Percentiles rank a stretch among this genome's conserved stretches.
Evolutionary conservation across 2,888 invertebrate genomes (phyloP).

Genomic region (Meghimatium bilineatum): DNA sequence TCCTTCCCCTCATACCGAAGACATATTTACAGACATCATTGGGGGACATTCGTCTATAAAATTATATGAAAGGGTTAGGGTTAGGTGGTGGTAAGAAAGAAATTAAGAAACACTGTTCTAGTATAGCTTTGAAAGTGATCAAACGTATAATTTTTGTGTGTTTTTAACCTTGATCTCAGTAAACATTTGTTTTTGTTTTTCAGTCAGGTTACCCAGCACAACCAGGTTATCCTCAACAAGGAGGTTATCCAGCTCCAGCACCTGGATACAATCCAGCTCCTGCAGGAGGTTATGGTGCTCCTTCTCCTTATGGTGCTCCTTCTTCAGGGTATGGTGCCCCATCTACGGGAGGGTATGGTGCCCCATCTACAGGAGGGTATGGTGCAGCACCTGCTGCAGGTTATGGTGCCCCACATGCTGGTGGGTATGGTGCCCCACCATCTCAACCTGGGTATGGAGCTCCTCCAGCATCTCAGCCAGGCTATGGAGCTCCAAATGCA

Average conservation of each 20-base stretch:
- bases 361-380: constrained; percentile 43
- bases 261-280: constrained; percentile 44
- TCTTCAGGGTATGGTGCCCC: constrained; percentile 27
- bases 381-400: constrained; percentile 52
- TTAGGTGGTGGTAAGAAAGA: too few relatives aligned
- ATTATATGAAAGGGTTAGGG: too few relatives aligned
- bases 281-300: constrained; percentile 41
- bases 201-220: constrained; percentile 50
- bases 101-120: too few relatives aligned
- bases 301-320: constrained; percentile 28
- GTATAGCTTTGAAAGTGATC: background rate
- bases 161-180: background rate
- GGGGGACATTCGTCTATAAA: too few relatives aligned
- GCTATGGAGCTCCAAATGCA: constrained; percentile 45
- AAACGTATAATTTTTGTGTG: background rate
- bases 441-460: constrained; percentile 50
- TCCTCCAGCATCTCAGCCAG: constrained; percentile 50
- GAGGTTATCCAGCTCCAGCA: constrained; percentile 9
- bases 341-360: constrained; percentile 34
- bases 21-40: too few relatives aligned
- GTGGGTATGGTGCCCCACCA: constrained; percentile 16
- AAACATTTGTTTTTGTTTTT: background rate
- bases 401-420: constrained; percentile 20
- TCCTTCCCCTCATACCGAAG: too few relatives aligned
- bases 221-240: constrained; percentile 37